These are phyloP conservation scores for Brenthis hecate DNA, from an alignment of 2,888 invertebrate species.

Conservation along the genomic window DNA sequence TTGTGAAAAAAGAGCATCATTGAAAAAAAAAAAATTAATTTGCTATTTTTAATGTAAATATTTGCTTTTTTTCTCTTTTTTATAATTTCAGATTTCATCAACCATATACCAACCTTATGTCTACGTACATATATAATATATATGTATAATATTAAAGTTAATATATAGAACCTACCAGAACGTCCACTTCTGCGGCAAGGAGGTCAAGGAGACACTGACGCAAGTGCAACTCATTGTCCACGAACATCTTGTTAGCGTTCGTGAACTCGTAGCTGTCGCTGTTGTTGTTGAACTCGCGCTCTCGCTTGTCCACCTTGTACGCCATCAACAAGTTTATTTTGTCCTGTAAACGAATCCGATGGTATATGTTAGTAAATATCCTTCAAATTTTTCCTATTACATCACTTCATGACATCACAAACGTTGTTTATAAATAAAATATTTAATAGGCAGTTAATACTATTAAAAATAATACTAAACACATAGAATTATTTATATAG, in stretches of 20 bases:
- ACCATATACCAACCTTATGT: too few species aligned
- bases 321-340: constrained; percentile 88
- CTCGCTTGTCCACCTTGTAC: constrained; percentile 87
- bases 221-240: constrained; percentile 81
- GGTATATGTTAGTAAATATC: background rate
- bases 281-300: constrained; percentile 75
- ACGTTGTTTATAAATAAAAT: too few species aligned
- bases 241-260: constrained; percentile 90
- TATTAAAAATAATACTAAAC: too few species aligned
- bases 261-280: constrained; percentile 87
- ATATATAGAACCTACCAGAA: constrained; percentile 56
- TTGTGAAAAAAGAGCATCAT: too few species aligned
- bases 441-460: too few species aligned
- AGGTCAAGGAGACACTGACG: constrained; percentile 86
- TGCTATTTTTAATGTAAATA: too few species aligned
- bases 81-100: too few species aligned
- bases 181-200: constrained; percentile 85
- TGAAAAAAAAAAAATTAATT: too few species aligned
- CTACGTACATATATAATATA: background rate
- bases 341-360: constrained; percentile 60
- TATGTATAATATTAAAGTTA: background rate
- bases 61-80: too few species aligned
- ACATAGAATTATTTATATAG: too few species aligned
- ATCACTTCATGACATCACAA: background rate
- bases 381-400: background rate